phyloP scores from a whole-genome alignment of 1,140 invertebrate species.

The Drosophila burlai region DNA sequence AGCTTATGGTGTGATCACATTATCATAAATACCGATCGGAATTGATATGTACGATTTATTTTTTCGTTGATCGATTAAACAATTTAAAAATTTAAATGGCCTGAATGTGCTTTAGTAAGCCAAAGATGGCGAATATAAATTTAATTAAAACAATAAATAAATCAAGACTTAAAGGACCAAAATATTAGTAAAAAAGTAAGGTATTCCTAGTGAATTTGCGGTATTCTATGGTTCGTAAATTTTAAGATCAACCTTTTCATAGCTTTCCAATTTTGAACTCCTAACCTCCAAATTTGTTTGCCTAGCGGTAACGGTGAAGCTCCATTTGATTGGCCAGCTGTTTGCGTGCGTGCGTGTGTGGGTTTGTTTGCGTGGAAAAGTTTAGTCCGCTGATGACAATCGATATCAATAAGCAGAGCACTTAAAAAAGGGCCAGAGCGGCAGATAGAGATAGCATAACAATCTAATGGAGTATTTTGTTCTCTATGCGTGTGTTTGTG shows the following conservation, averaged over 20 bases:
- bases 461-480: conserved; percentile 13
- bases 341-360: conserved; percentile 20
- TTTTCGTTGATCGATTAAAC: not conserved
- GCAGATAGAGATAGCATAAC: conserved; percentile 11
- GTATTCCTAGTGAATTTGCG: too few species aligned
- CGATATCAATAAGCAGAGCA: conserved; percentile 44
- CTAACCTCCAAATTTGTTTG: conserved; percentile 13
- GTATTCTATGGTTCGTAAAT: too few species aligned
- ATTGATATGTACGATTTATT: not conserved
- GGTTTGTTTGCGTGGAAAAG: conserved; percentile 30
- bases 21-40: not conserved
- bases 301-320: conserved; percentile 10
- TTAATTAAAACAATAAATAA: not conserved
- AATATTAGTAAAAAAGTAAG: too few species aligned
- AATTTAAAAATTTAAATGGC: not conserved
- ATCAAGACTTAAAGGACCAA: not conserved
- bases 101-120: too few species aligned
- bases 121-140: not conserved
- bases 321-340: conserved; percentile 19
- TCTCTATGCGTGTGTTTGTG: not conserved
- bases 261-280: not conserved
- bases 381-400: conserved; percentile 26
- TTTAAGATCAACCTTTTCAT: not conserved
- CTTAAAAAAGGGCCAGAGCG: conserved; percentile 31
- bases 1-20: conserved; percentile 1